phyloP scores from a whole-genome alignment of 2,888 invertebrate genomes.

The Cephus nigrinus region DNA sequence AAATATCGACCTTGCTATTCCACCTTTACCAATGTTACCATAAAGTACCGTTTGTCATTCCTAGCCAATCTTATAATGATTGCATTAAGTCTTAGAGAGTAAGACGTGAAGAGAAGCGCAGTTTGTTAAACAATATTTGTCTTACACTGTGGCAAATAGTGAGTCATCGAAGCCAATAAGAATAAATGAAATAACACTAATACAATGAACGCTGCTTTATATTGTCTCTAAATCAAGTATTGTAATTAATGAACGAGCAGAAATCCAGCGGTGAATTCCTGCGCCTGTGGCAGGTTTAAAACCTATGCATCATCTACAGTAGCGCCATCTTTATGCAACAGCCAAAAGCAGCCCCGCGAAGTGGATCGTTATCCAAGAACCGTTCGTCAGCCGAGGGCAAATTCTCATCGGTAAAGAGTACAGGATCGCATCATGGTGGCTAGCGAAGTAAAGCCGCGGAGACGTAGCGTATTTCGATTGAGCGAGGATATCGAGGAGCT shows the following conservation, averaged over 20 bases:
- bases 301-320: background rate
- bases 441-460: conserved; percentile 38
- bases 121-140: background rate
- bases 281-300: background rate
- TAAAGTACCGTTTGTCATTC: background rate
- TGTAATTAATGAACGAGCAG: background rate
- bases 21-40: background rate
- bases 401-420: background rate
- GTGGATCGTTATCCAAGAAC: background rate
- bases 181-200: background rate
- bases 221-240: too few relatives aligned
- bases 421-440: conserved; percentile 37
- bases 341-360: background rate
- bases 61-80: background rate
- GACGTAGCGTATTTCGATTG: conserved; percentile 24
- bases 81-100: background rate
- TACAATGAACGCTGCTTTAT: background rate
- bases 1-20: background rate
- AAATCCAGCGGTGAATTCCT: background rate
- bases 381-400: background rate
- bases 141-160: background rate
- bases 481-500: background rate
- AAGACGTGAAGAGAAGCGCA: background rate
- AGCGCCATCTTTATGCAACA: background rate
- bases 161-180: background rate